phyloP scores from a whole-genome alignment of 2,888 invertebrate species.

The Didymodactylos carnosus region DNA sequence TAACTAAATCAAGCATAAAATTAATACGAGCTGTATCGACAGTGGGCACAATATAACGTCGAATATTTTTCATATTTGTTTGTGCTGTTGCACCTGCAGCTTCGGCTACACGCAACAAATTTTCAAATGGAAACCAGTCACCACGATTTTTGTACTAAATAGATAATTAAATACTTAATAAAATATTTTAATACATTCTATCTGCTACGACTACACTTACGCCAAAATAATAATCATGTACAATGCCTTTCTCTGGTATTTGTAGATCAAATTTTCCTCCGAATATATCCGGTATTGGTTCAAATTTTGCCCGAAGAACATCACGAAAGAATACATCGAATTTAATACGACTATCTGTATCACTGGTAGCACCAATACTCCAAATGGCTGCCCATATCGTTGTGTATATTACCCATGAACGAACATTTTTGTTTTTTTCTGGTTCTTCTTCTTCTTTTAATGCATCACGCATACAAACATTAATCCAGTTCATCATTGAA shows the following conservation, averaged over 20 bases:
- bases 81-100: conserved; percentile 21
- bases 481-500: conserved; percentile 52
- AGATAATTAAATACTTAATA: conserved; percentile 2
- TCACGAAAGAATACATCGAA: conserved; percentile 55
- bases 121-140: conserved; percentile 66
- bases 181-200: background rate
- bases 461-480: conserved; percentile 52
- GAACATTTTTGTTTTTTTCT: conserved; percentile 46
- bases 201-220: conserved; percentile 21
- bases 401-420: conserved; percentile 37
- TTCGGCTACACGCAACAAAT: conserved; percentile 39
- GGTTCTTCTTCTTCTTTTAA: conserved; percentile 24
- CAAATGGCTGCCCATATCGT: conserved; percentile 56
- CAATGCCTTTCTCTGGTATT: conserved; percentile 51
- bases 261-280: conserved; percentile 49
- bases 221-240: conserved; percentile 62
- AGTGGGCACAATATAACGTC: conserved; percentile 36
- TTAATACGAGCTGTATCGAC: conserved; percentile 37
- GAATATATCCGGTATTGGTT: conserved; percentile 42
- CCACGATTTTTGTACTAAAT: conserved; percentile 54
- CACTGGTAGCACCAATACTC: conserved; percentile 63
- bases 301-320: conserved; percentile 29
- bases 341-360: conserved; percentile 50
- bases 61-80: conserved; percentile 29
- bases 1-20: conserved; percentile 34